A percentile compares a stretch with the other conserved stretches of the same genome.
Evolutionary conservation across 1,140 invertebrate genomes (phyloP).

Genomic region (Heliconius eleuchia): DNA sequence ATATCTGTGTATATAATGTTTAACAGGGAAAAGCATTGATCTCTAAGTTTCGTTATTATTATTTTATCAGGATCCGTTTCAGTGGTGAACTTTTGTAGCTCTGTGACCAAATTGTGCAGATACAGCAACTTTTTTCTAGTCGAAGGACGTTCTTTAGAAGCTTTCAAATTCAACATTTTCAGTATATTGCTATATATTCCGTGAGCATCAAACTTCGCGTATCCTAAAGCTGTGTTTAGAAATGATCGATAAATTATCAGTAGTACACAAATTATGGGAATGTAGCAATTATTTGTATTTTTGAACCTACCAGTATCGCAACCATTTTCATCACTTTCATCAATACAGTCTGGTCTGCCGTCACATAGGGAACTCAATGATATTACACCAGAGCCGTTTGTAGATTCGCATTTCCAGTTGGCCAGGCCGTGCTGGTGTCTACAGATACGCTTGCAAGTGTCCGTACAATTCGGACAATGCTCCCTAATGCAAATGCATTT

Average conservation of each 20-base stretch:
- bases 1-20: conserved; percentile 44
- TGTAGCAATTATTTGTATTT: background rate
- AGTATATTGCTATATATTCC: conserved; percentile 46
- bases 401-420: conserved; percentile 55
- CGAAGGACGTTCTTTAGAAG: conserved; percentile 35
- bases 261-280: background rate
- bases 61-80: conserved; percentile 31
- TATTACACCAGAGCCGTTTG: conserved; percentile 44
- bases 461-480: conserved; percentile 51
- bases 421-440: conserved; percentile 52
- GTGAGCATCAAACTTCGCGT: conserved; percentile 50
- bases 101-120: conserved; percentile 29
- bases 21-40: conserved; percentile 47
- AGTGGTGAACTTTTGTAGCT: conserved; percentile 33
- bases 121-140: conserved; percentile 21
- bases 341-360: conserved; percentile 67
- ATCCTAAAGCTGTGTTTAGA: conserved; percentile 6
- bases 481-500: conserved; percentile 51
- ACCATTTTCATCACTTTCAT: conserved; percentile 61
- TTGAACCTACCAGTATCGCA: conserved; percentile 50
- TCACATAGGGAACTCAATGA: conserved; percentile 59
- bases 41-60: conserved; percentile 43
- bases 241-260: background rate
- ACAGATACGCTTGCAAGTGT: conserved; percentile 56
- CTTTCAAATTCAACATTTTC: conserved; percentile 45